Conservation (phyloP, 1,140 invertebrate genomes). For the Dendrolimus kikuchii region DNA sequence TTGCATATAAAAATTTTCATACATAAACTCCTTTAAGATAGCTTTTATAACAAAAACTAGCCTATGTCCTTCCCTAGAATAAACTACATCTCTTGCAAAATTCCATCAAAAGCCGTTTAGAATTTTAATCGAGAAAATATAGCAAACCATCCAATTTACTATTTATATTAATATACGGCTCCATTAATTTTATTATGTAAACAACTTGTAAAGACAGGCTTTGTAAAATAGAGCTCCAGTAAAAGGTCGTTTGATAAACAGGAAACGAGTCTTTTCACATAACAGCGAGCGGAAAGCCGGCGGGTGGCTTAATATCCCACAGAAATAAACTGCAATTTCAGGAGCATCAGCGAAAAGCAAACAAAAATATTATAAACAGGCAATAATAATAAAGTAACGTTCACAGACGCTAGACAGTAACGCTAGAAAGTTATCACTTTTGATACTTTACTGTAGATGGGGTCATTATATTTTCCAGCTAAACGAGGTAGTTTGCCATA, state of each 20-base stretch:
- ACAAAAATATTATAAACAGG: conserved; percentile 43
- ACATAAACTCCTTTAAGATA: too few relatives aligned
- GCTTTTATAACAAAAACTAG: too few relatives aligned
- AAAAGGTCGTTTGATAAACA: conserved; percentile 25
- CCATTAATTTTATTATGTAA: too few relatives aligned
- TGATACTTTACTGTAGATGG: conserved; percentile 43
- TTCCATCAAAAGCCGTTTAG: too few relatives aligned
- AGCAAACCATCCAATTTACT: too few relatives aligned
- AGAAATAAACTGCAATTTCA: conserved; percentile 41
- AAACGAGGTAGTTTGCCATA: conserved; percentile 8
- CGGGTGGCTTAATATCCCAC: conserved; percentile 40
- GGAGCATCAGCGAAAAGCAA: conserved; percentile 25
- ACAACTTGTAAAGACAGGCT: too few relatives aligned
- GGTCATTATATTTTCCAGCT: conserved; percentile 34
- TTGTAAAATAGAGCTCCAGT: conserved; percentile 14
- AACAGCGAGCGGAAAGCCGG: conserved; percentile 14
- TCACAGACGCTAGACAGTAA: conserved; percentile 11
- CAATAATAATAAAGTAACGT: conserved; percentile 23
- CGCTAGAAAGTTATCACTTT: conserved; percentile 8
- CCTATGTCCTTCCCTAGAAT: too few relatives aligned
- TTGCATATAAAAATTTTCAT: too few relatives aligned
- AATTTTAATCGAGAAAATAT: too few relatives aligned
- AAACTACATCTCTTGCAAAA: too few relatives aligned
- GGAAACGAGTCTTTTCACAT: conserved; percentile 29
- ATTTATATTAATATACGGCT: too few relatives aligned